Conservation (phyloP, 1,140 invertebrate species). For the Periplaneta americana region DNA sequence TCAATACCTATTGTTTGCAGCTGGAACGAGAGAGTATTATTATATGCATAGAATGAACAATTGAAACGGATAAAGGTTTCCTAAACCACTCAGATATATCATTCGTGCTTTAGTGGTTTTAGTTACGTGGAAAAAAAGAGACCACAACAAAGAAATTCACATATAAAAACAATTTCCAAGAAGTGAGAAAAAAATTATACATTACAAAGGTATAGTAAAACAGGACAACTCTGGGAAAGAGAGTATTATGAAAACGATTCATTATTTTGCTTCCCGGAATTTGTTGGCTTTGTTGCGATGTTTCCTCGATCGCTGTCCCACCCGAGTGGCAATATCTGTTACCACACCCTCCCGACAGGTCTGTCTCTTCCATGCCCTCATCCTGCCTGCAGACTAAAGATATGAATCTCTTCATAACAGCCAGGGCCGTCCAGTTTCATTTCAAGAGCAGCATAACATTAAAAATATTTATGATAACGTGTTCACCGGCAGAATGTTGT, state of each 20-base stretch:
- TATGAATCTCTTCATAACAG: too few species aligned
- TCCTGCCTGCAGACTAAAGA: too few species aligned
- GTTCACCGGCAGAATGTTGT: too few species aligned
- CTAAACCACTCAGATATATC: not conserved
- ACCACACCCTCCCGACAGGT: too few species aligned
- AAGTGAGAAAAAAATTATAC: not conserved
- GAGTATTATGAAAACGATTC: not conserved
- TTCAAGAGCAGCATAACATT: too few species aligned
- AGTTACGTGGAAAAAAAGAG: not conserved
- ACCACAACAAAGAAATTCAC: too few species aligned
- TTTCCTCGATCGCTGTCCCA: too few species aligned
- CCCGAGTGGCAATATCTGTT: too few species aligned
- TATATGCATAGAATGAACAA: not conserved
- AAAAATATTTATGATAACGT: too few species aligned
- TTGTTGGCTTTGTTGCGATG: not conserved
- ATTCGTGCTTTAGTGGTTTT: not conserved
- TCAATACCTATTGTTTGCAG: too few species aligned
- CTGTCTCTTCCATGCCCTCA: too few species aligned
- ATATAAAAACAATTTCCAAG: not conserved
- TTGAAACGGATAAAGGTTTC: not conserved
- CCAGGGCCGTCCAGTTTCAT: too few species aligned
- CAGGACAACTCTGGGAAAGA: not conserved
- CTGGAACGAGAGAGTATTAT: not conserved
- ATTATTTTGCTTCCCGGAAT: not conserved
- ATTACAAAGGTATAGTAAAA: not conserved